Evolutionary conservation across 2,113 vertebrate genomes (phyloP).

Genomic region (Hyperoodon ampullatus): DNA sequence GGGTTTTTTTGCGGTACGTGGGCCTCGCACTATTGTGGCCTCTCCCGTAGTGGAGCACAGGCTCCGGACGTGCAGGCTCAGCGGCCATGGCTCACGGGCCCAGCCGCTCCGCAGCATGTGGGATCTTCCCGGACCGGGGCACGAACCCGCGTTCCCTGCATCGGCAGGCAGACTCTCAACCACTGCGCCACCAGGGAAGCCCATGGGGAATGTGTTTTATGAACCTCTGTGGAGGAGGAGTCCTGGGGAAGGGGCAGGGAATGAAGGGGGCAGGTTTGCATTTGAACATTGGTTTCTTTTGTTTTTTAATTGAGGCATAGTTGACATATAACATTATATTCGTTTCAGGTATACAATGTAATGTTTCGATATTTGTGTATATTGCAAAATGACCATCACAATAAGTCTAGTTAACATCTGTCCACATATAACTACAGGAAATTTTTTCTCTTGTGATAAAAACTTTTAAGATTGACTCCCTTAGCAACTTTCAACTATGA

Average conservation of each 20-base stretch:
- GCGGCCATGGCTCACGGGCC: too few relatives aligned
- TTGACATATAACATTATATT: not conserved
- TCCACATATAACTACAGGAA: not conserved
- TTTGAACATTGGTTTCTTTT: not conserved
- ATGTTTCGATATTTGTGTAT: not conserved
- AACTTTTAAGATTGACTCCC: not conserved
- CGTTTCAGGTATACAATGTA: too few relatives aligned
- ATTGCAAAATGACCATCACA: not conserved
- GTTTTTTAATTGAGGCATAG: not conserved
- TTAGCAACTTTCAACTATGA: not conserved
- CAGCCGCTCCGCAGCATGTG: too few relatives aligned
- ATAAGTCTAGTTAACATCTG: not conserved
- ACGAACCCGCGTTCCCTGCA: too few relatives aligned
- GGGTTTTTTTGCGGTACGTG: too few relatives aligned
- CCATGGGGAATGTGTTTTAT: not conserved
- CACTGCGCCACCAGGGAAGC: too few relatives aligned
- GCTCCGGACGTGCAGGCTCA: too few relatives aligned
- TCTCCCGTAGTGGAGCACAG: too few relatives aligned
- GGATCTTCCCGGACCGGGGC: too few relatives aligned
- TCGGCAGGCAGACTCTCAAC: too few relatives aligned
- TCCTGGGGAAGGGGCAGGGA: not conserved
- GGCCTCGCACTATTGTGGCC: too few relatives aligned
- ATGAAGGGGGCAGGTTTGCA: not conserved
- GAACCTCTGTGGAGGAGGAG: not conserved
- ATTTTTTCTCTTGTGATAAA: not conserved